Evolutionary conservation across 2,888 invertebrate genomes (phyloP), one percentile per base, ranked within the genome.

Genomic region (Isoperla grammatica): DNA sequence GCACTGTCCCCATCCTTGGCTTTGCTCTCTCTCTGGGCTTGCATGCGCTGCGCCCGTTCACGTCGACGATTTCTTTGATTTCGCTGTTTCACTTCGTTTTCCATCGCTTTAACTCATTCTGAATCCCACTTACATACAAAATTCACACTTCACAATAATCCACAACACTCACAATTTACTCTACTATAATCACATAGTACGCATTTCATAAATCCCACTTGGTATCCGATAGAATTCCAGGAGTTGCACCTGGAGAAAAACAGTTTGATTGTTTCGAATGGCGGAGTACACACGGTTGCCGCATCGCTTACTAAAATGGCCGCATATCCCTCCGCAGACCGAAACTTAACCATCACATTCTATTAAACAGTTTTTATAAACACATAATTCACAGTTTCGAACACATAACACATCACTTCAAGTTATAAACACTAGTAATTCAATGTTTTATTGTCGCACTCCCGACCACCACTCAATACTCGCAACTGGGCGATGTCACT

Each of bases 1-100:
- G 83, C 88, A 76, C 86, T 86, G 78, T 85, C 85, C 79, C 83
- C 86, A 79, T 85, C 85, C 78, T 84, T 72, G 61, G 64, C 63
- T 68, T 83, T 80, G 76, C 82, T 82, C 80, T 87, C 86, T 77
- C 87, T 66, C 66, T 70, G 85, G 79, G 88, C 88, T 76, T 88
- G 88, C 85, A 90, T 87, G 79, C 91, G 90, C 83, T 90, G 90
- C 74, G 91, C 91, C 79, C 91, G 84, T 81, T 90, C 90, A 79
- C 91, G 86, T 77, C 91, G 85, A 78, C 90, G 85, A 77, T 90
- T 91, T 78, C 87, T 84, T 78, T 88, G 87, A 77, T 80, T 83
- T 78, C 87, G 84, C 81, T 88, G 88, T 80, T 88, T 87, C 80
- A 86, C 85, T 83, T 87, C 87, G 82, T 84, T 86, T 83, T 87